A percentile compares a stretch with the other conserved stretches of the same genome.
phyloP scores from a whole-genome alignment of 1,140 invertebrate species.

The Euwallacea similis region DNA sequence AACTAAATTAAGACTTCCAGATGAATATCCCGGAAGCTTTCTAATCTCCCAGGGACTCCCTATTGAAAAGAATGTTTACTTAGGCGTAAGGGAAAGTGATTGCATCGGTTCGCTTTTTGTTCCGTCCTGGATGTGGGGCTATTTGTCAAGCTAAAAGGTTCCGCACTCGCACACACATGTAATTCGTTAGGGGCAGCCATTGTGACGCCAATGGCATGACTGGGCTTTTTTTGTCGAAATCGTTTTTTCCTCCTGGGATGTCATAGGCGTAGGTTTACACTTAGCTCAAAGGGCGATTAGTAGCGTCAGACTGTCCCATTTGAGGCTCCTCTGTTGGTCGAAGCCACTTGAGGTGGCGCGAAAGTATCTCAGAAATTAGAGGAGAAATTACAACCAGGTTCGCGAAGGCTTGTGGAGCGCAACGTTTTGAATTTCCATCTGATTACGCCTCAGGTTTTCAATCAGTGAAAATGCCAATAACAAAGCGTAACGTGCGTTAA shows the following conservation, averaged over 20 bases:
- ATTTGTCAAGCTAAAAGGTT: constrained; percentile 55
- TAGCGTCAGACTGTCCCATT: too few relatives aligned
- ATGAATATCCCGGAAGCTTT: constrained; percentile 28
- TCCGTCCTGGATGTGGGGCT: constrained; percentile 45
- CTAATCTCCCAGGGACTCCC: constrained; percentile 23
- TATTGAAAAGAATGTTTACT: constrained; percentile 34
- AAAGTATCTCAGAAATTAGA: too few relatives aligned
- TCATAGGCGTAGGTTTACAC: too few relatives aligned
- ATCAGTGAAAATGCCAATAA: too few relatives aligned
- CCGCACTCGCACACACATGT: constrained; percentile 53
- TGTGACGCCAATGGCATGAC: constrained; percentile 49
- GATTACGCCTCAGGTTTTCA: too few relatives aligned
- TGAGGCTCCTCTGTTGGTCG: too few relatives aligned
- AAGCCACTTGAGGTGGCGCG: too few relatives aligned
- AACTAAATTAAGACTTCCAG: constrained; percentile 21
- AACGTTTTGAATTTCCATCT: too few relatives aligned
- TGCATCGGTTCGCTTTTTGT: constrained; percentile 33
- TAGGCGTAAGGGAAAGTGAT: constrained; percentile 36
- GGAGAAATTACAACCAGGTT: too few relatives aligned
- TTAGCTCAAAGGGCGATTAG: too few relatives aligned
- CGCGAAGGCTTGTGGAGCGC: too few relatives aligned
- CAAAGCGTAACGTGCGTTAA: too few relatives aligned
- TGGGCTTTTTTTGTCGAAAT: constrained; percentile 48
- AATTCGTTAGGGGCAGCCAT: constrained; percentile 53
- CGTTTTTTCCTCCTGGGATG: not conserved